Evolutionary conservation across 2,113 vertebrate genomes (phyloP).

Genomic region (Hoplias malabaricus): DNA sequence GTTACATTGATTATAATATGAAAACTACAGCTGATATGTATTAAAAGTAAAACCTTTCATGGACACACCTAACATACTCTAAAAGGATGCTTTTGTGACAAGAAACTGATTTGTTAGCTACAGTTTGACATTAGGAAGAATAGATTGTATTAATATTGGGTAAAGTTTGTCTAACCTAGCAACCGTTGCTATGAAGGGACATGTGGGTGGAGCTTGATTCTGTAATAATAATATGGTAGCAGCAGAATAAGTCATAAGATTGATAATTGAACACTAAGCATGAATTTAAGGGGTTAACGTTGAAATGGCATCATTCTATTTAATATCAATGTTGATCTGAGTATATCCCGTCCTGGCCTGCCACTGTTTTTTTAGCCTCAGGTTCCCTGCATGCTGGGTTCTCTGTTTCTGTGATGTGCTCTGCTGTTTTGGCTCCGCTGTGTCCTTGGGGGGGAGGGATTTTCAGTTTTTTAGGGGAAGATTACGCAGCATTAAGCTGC

Average conservation of each 20-base stretch:
- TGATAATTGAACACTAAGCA: too few relatives aligned
- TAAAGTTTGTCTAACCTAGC: too few relatives aligned
- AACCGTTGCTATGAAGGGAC: neutral
- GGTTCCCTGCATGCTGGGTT: constrained; percentile 8
- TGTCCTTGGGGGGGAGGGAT: constrained; percentile 55
- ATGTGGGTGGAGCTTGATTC: neutral
- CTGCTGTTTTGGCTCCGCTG: constrained; percentile 47
- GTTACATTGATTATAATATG: too few relatives aligned
- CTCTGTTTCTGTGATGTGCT: neutral
- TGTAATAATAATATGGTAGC: too few relatives aligned
- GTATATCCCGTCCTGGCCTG: neutral
- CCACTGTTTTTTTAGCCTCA: constrained; percentile 3
- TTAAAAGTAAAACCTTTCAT: too few relatives aligned
- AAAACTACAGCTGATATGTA: too few relatives aligned
- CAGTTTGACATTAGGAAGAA: too few relatives aligned
- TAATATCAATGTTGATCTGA: neutral
- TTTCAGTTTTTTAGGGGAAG: constrained; percentile 58
- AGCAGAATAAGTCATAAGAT: too few relatives aligned
- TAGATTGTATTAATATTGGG: too few relatives aligned
- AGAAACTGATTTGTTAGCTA: too few relatives aligned
- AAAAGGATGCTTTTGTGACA: too few relatives aligned
- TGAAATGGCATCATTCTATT: neutral
- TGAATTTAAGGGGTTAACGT: neutral
- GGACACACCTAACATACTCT: too few relatives aligned
- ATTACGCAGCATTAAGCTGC: constrained; percentile 69